Evolutionary conservation across 2,113 vertebrate species (phyloP).

Genomic region (Saguinus imperator): DNA sequence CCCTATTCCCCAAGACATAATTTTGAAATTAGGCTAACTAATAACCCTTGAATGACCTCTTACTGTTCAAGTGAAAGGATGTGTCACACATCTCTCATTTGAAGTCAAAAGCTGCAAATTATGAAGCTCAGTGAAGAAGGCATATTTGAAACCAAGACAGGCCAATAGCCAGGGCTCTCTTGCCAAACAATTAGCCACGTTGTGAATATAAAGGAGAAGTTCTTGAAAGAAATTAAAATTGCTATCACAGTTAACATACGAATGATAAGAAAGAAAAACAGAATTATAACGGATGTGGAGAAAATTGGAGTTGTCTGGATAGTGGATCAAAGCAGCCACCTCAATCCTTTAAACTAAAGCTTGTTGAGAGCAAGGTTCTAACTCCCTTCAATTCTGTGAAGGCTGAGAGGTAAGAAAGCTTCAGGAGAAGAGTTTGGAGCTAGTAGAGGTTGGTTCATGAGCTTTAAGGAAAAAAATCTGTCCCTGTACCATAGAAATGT

Average conservation of each 20-base stretch:
- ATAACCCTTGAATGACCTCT: background rate
- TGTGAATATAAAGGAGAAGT: background rate
- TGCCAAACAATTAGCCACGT: background rate
- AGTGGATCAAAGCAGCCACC: background rate
- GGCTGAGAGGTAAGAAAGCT: background rate
- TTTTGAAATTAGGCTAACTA: background rate
- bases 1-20: background rate
- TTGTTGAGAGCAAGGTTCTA: background rate
- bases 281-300: background rate
- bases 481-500: background rate
- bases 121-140: background rate
- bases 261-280: background rate
- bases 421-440: background rate
- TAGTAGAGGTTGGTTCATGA: background rate
- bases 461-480: background rate
- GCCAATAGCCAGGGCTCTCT: background rate
- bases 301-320: background rate
- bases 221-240: background rate
- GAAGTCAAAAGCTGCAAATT: background rate
- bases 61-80: background rate
- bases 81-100: background rate
- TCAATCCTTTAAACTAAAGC: background rate
- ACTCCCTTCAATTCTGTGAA: background rate
- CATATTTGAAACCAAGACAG: background rate
- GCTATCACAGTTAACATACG: background rate